Base-by-base conservation (phyloP, 2,888 invertebrate genomes). In the Caenorhabditis sp. region DNA sequence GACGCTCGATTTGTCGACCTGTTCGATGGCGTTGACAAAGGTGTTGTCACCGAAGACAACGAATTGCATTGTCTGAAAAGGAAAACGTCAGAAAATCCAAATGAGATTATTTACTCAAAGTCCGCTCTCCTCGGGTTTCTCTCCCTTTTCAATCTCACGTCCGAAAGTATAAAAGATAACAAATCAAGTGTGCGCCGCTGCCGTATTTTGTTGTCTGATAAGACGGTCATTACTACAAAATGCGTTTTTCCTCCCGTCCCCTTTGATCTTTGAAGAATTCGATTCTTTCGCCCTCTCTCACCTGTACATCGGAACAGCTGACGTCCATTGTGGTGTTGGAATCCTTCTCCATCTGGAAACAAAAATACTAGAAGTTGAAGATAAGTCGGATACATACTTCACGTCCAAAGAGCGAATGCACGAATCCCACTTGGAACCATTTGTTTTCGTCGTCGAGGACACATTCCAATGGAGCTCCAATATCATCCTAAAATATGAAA, bases 401-500 rank as follows among this genome's bases (percentile, higher is more conserved):
- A 54, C 76, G 77, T 38, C 73, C 72, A 56, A 68, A 84, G n/a
- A 84, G 49, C 0, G 19, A 19, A n/a, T 72, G 38, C 12, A 81
- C 35, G n/a, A 80, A 19, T 63, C 84, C 84, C 12, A 84, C 84
- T 68, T 84, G 84, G 14, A 56, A 51, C 75, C 72, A 84, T 3
- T 73, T 64, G 19, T 31, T 49, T 24, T 68, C 31, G 22, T 73
- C 73, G 41, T 73, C 56, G 28, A 84, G 10, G 8, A 61, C 22
- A 24, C 84, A 84, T 41, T 84, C 84, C 41, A 84, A 41, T 58
- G 84, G 84, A 24, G 80, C 80, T 61, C 84, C 84, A 58, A 80
- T 70, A 22, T 84, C 84, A 38, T 80, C 80, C 82, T 82, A 47
- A 76, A 66, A 47, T 7, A 3, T 28, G n/a, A 47, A 12, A 64